Conservation (phyloP, 2,113 vertebrate genomes). For the Saimiri boliviensis region DNA sequence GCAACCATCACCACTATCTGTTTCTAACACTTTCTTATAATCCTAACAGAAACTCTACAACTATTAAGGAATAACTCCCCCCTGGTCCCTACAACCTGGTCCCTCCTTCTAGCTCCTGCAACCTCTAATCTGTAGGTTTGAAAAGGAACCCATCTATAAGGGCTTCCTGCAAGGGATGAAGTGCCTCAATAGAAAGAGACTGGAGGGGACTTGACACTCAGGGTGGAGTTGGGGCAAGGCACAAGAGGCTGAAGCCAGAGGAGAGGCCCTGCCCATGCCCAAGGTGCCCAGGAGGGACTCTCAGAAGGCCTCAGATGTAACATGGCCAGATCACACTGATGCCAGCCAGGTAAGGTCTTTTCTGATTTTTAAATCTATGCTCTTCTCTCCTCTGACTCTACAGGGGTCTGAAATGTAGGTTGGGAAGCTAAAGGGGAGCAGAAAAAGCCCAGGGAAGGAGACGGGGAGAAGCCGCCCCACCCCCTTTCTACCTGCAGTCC, state of each 20-base stretch:
- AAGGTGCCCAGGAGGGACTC: background rate
- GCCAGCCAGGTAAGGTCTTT: background rate
- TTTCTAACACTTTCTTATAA: too few species aligned
- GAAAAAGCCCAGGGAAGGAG: background rate
- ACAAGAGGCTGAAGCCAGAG: background rate
- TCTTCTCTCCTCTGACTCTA: background rate
- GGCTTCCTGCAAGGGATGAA: background rate
- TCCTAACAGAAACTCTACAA: too few species aligned
- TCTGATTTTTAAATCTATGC: background rate
- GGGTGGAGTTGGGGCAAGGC: background rate
- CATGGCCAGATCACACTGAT: background rate
- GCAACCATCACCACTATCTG: background rate
- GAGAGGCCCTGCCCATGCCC: background rate
- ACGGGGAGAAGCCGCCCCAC: background rate
- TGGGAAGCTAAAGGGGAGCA: background rate
- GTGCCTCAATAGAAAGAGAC: background rate
- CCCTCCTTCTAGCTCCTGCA: background rate
- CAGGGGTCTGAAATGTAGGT: background rate
- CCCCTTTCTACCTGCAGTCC: background rate
- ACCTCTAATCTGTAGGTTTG: background rate
- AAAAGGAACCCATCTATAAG: background rate
- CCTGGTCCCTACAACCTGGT: too few species aligned
- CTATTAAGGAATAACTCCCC: too few species aligned
- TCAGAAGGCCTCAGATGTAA: background rate
- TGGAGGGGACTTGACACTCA: background rate